These are phyloP conservation scores for Cenopis cana DNA, from an alignment of 2,888 invertebrate genomes.

Conservation along the genomic window DNA sequence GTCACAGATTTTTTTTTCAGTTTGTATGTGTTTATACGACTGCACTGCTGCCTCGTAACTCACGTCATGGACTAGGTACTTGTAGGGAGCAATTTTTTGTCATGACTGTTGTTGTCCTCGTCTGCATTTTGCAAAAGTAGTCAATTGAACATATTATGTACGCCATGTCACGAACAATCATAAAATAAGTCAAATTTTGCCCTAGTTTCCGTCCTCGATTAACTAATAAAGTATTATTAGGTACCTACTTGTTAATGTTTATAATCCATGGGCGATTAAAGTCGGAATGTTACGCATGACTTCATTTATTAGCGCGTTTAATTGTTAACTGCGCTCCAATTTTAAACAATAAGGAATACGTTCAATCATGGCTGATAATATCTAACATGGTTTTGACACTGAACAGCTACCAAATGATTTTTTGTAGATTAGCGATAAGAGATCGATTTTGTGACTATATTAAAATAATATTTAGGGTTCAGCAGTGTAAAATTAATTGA, in stretches of 20 bases:
- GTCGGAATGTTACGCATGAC: slow-evolving; percentile 45
- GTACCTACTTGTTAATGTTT: slow-evolving; percentile 11
- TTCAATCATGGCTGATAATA: slow-evolving; percentile 71
- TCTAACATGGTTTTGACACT: slow-evolving; percentile 60
- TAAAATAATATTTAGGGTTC: slow-evolving; percentile 16
- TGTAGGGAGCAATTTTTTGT: background rate
- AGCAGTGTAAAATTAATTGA: background rate
- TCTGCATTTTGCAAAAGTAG: background rate
- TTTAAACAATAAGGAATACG: slow-evolving; percentile 62
- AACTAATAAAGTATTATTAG: slow-evolving; percentile 7
- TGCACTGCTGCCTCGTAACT: too few relatives aligned
- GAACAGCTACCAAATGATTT: slow-evolving; percentile 54
- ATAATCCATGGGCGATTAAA: slow-evolving; percentile 29
- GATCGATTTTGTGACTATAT: slow-evolving; percentile 31
- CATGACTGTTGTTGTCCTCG: background rate
- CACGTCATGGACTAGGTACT: too few relatives aligned
- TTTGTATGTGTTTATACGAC: too few relatives aligned
- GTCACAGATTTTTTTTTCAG: too few relatives aligned
- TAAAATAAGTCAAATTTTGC: background rate
- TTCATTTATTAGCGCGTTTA: slow-evolving; percentile 54
- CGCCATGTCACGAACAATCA: background rate
- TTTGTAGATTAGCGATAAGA: slow-evolving; percentile 51
- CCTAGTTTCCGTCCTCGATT: background rate
- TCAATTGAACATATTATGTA: background rate
- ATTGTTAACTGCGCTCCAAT: slow-evolving; percentile 63